A percentile compares a stretch with the other conserved stretches of the same genome.
Evolutionary conservation across 2,797 vertebrate genomes (phyloP).

Genomic region (Crax fasciolata): DNA sequence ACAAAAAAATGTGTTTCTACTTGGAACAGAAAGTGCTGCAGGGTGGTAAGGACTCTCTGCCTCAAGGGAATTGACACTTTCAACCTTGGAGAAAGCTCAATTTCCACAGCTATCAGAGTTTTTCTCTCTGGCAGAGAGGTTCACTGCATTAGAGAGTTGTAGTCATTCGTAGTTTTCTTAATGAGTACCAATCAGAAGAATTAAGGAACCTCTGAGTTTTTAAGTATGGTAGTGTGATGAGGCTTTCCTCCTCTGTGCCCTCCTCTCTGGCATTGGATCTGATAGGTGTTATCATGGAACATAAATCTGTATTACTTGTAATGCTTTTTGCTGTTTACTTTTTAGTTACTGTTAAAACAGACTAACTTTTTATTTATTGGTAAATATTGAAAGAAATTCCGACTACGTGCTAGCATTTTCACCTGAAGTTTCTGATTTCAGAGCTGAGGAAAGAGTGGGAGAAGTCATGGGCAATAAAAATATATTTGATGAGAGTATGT

Average conservation of each 20-base stretch:
- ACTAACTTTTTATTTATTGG: background rate
- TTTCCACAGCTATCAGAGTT: background rate
- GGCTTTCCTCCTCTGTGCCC: background rate
- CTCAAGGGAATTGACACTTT: background rate
- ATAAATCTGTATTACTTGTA: background rate
- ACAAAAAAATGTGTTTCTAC: background rate
- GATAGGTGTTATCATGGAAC: background rate
- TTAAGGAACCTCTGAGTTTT: background rate
- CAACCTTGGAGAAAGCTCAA: background rate
- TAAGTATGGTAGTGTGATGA: background rate
- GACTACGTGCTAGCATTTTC: background rate
- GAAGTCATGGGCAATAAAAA: background rate
- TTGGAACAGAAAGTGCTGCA: background rate
- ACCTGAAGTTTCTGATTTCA: background rate
- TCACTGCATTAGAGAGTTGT: background rate
- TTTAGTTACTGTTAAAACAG: background rate
- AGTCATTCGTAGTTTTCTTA: background rate
- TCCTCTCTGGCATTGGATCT: background rate
- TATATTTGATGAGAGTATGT: background rate
- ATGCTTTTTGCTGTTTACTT: background rate
- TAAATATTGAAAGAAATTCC: background rate
- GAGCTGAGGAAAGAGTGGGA: background rate
- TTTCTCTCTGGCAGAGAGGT: background rate
- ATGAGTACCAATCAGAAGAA: background rate
- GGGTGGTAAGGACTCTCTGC: background rate